Evolutionary conservation across 2,797 vertebrate genomes (phyloP).

Genomic region (Characodon lateralis): DNA sequence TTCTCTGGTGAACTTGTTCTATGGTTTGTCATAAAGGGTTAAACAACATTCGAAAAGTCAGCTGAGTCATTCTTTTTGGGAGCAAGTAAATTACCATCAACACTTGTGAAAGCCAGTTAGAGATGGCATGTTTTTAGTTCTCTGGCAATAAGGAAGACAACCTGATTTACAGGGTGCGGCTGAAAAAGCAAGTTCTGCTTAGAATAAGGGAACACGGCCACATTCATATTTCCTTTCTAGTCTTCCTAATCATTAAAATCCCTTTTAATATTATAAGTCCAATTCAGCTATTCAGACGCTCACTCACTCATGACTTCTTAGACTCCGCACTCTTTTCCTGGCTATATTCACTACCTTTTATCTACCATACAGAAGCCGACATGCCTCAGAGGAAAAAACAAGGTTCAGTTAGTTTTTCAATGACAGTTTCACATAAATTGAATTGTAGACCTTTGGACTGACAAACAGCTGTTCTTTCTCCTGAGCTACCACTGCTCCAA

Average conservation of each 20-base stretch:
- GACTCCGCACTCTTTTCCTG: neutral
- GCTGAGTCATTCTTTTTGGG: neutral
- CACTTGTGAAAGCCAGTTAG: neutral
- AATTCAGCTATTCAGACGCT: neutral
- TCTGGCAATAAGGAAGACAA: neutral
- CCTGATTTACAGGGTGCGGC: neutral
- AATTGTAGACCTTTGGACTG: neutral
- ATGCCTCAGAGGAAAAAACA: neutral
- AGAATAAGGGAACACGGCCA: neutral
- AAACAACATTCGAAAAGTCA: neutral
- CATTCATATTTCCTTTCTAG: neutral
- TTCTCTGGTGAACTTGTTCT: too few relatives aligned
- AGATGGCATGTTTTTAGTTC: neutral
- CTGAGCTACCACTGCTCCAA: neutral
- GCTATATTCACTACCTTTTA: neutral
- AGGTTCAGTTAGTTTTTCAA: neutral
- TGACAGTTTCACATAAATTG: slow-evolving; percentile 1
- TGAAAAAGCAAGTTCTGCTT: neutral
- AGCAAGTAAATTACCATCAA: neutral
- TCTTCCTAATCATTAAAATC: neutral
- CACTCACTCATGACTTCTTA: neutral
- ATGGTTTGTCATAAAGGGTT: neutral
- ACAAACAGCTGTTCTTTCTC: neutral
- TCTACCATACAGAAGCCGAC: neutral
- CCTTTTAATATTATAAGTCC: neutral